Base-by-base conservation (phyloP, 2,888 invertebrate species). In the Dicycla oo region DNA sequence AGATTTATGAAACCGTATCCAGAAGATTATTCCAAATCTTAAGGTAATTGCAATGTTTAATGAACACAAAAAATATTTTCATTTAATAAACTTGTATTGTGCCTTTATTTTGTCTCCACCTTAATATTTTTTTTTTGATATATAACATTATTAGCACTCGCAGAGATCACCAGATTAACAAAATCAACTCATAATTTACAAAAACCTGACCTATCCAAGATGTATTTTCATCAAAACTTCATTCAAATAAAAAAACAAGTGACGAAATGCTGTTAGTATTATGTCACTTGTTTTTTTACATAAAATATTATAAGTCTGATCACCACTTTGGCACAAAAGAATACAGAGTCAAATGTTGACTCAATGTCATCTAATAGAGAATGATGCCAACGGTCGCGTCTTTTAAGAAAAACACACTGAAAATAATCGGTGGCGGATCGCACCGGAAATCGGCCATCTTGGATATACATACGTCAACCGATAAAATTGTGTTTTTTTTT, bases 391-490 rank as follows among this genome's bases (percentile, higher is more conserved):
- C 66, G 51, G 47, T 38, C 63, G 47, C 81, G 84, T 81, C 74
- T 78, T 84, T 63, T 23, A 54, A 69, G 72, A 88, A 90, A 89
- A 90, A 89, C 86, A 88, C 80, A 88, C 88, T 87, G 87, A 89
- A 90, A 91, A 91, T 89, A 90, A 87, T 87, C 88, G 82, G 76
- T 74, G 68, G 72, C 74, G 86, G 86, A 74, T 80, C 73, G 72
- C 81, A 84, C 89, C 88, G 90, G 91, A 91, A 89, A 86, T 85
- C 87, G 75, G 83, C 81, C 84, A 81, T 80, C 73, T 86, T 89
- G 75, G 75, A 87, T 86, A 88, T 88, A 87, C 89, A 88, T 88
- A 87, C 89, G 88, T 88, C 86, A 78, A 72, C 76, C 75, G 72
- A 71, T 71, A 72, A 74, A 77, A 75, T 15, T 30, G 11, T 64